These are phyloP conservation scores for Drosophila meridiana DNA, from an alignment of 2,888 invertebrate species.

Conservation along the genomic window DNA sequence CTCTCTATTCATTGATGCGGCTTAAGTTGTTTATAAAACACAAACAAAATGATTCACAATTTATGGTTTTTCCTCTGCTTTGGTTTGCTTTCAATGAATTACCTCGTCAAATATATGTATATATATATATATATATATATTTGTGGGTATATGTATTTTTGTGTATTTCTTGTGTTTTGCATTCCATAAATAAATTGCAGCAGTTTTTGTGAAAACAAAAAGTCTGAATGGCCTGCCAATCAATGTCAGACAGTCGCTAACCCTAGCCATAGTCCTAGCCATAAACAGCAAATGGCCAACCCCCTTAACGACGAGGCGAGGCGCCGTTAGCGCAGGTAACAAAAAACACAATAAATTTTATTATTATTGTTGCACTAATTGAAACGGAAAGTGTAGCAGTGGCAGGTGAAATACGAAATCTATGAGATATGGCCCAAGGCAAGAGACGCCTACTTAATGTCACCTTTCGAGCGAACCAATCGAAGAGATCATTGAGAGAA, in stretches of 20 bases:
- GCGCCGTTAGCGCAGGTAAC: slow-evolving; percentile 51
- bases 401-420: slow-evolving; percentile 11
- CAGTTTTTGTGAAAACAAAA: slow-evolving; percentile 23
- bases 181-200: slow-evolving; percentile 35
- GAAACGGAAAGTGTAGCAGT: slow-evolving; percentile 46
- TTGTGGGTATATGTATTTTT: too few relatives aligned
- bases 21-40: neutral
- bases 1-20: neutral
- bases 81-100: neutral
- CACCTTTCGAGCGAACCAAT: slow-evolving; percentile 59
- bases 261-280: slow-evolving; percentile 34
- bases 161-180: slow-evolving; percentile 12
- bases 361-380: slow-evolving; percentile 43
- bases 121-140: neutral
- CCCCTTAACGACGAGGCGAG: slow-evolving; percentile 35
- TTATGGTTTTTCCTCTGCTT: neutral
- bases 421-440: slow-evolving; percentile 28
- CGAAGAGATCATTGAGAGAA: slow-evolving; percentile 9
- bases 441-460: slow-evolving; percentile 72
- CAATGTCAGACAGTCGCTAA: slow-evolving; percentile 38
- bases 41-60: neutral
- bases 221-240: slow-evolving; percentile 32
- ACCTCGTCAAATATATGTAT: neutral
- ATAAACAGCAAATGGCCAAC: slow-evolving; percentile 56
- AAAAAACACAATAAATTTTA: neutral